These are phyloP conservation scores for Hesperia comma DNA, from an alignment of 2,888 invertebrate genomes.

Conservation along the genomic window DNA sequence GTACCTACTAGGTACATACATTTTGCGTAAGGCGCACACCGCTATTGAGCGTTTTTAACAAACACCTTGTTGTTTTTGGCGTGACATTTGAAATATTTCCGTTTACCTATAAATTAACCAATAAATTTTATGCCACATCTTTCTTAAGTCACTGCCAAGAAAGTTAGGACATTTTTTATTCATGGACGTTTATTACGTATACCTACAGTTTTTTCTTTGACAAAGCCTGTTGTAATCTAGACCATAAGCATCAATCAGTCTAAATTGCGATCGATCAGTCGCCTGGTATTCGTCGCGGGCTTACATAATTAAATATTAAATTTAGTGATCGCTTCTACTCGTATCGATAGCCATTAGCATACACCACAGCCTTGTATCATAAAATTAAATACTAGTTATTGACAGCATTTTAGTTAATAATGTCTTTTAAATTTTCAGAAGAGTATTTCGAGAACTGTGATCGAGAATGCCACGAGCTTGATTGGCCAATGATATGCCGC, in stretches of 20 bases:
- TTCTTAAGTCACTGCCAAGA: neutral
- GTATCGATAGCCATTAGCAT: too few species aligned
- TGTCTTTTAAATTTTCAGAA: slow-evolving; percentile 80
- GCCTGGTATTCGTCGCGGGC: too few species aligned
- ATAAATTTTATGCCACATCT: neutral
- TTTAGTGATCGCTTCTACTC: too few species aligned
- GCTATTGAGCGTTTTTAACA: neutral
- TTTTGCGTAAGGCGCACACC: too few species aligned
- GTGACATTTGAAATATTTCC: neutral
- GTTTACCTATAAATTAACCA: neutral
- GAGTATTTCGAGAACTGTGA: slow-evolving; percentile 89
- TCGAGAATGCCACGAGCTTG: slow-evolving; percentile 89
- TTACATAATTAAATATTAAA: too few species aligned
- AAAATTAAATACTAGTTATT: neutral
- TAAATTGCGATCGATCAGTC: neutral
- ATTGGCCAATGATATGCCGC: slow-evolving; percentile 92
- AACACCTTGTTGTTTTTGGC: neutral
- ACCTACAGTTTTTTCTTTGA: too few species aligned
- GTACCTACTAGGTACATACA: too few species aligned
- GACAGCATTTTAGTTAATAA: neutral
- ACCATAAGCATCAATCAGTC: neutral
- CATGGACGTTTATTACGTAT: too few species aligned
- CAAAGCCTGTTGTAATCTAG: too few species aligned
- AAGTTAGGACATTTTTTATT: neutral
- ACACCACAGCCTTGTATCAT: neutral